Evolutionary conservation across 2,888 invertebrate genomes (phyloP), one percentile per base, ranked within the genome.

Genomic region (Ctena decussata): DNA sequence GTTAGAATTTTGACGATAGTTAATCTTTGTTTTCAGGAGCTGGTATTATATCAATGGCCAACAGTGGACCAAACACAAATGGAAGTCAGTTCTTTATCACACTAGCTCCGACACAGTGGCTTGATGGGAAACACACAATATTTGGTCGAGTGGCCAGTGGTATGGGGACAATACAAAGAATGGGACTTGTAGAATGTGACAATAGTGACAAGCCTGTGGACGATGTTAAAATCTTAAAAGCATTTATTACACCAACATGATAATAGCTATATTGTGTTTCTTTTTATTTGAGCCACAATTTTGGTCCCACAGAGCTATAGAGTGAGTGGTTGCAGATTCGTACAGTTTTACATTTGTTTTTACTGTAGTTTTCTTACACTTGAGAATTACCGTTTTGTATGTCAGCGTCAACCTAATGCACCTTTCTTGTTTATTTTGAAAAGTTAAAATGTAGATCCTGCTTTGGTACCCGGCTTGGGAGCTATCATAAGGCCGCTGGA

Each of bases 71-170:
- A 0, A 97, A 99, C 94, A 97, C 98, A 8, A 99, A 99, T 96
- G 99, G 99, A 1, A 99, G 99, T 41, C 99, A 99, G 96, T 99
- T 99, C 96, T 99, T 99, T 93, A 98, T 99, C 72, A 99, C 99
- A 0, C 96, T 99, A 84, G 99, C 98, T 0, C 99, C 99, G 0
- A 98, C 99, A 0, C 99, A 99, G 93, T 99, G 99, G 99, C 96
- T 99, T 49, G 99, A 99, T 96, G 98, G 98, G 18, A 99, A 99
- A 95, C 99, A 99, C 96, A 97, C 99, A 1, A 99, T 99, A 94
- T 99, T 99, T 96, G 99, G 97, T 32, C 97, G 99, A 89, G 97
- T 99, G 8, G 97, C 97, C 93, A 97, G 97, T 78, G 99, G 99
- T 0, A 98, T 99, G 98, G 97, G 97, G 90, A 98, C 98, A 46